Evolutionary conservation across 2,888 invertebrate genomes (phyloP).

Genomic region (Chymomyza amoena): DNA sequence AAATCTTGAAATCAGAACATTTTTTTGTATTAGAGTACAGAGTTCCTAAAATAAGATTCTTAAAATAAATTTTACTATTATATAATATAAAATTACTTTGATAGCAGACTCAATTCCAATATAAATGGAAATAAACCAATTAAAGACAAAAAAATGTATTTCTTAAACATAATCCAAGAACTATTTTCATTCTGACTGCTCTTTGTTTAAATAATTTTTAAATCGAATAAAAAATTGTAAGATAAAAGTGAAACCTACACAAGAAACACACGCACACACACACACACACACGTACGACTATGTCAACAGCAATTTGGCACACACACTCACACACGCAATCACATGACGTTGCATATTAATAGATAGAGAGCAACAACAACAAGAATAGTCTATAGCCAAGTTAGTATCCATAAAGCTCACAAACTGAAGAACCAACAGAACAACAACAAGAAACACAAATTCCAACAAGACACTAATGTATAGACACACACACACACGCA

Average conservation of each 20-base stretch:
- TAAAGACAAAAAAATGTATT: neutral
- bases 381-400: neutral
- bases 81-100: too few relatives aligned
- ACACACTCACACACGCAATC: slow-evolving; percentile 1
- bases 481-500: neutral
- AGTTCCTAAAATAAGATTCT: too few relatives aligned
- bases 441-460: neutral
- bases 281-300: slow-evolving; percentile 26
- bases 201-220: neutral
- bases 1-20: too few relatives aligned
- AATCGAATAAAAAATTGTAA: neutral
- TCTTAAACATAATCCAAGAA: neutral
- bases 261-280: slow-evolving; percentile 40
- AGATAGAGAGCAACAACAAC: neutral
- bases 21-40: too few relatives aligned
- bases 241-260: slow-evolving; percentile 23
- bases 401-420: neutral
- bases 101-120: too few relatives aligned
- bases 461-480: neutral
- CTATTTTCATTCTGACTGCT: neutral
- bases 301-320: neutral
- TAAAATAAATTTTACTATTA: too few relatives aligned
- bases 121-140: too few relatives aligned
- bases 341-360: neutral
- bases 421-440: neutral